Evolutionary conservation across 2,113 vertebrate species (phyloP).

Genomic region (Cochlearius cochlearius): DNA sequence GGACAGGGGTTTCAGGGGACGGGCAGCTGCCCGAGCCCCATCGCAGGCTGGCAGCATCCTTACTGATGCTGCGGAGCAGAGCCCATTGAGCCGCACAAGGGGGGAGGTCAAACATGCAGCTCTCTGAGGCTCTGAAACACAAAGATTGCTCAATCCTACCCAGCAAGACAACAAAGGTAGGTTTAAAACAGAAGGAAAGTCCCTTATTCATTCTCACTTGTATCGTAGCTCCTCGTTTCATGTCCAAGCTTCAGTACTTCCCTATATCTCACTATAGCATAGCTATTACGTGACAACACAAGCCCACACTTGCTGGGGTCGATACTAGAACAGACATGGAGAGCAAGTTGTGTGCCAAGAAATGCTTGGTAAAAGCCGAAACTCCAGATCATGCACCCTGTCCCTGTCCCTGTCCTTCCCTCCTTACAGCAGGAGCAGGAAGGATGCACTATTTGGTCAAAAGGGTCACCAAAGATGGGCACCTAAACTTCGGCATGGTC

Average conservation of each 20-base stretch:
- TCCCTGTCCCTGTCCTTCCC: background rate
- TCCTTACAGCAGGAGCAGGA: background rate
- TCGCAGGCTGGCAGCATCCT: accelerated
- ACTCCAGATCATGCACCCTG: background rate
- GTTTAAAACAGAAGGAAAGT: background rate
- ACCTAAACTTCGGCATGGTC: background rate
- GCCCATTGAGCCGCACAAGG: accelerated
- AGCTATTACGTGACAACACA: background rate
- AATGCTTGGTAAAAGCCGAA: background rate
- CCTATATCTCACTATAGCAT: background rate
- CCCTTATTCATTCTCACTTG: background rate
- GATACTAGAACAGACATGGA: background rate
- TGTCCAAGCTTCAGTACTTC: background rate
- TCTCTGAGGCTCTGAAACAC: background rate
- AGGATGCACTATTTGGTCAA: background rate
- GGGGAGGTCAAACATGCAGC: accelerated
- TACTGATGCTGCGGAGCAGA: accelerated
- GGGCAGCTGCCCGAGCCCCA: background rate
- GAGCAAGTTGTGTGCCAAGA: background rate
- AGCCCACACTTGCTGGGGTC: accelerated
- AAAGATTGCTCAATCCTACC: background rate
- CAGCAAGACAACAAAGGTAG: background rate
- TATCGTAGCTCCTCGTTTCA: background rate
- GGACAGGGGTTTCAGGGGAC: background rate
- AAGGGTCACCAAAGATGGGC: background rate